phyloP scores from a whole-genome alignment of 2,888 invertebrate genomes.

The Malthinus flaveolus region DNA sequence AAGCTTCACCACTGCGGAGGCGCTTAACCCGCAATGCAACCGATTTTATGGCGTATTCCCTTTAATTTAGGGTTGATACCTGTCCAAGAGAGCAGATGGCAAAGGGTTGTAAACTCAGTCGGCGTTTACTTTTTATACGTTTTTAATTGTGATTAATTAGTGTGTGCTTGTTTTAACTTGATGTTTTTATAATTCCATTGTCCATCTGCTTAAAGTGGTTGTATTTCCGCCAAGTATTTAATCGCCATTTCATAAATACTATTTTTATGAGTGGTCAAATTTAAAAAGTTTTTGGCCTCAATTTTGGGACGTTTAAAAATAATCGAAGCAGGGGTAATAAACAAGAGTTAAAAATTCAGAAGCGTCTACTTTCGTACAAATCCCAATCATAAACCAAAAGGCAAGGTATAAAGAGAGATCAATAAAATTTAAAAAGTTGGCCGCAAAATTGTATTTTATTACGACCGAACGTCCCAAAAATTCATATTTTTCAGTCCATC shows the following conservation, averaged over 20 bases:
- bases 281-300: too few relatives aligned
- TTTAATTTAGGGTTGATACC: constrained; percentile 33
- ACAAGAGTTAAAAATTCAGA: too few relatives aligned
- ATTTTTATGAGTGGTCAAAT: too few relatives aligned
- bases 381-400: neutral
- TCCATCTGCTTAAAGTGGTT: constrained; percentile 22
- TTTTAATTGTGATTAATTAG: constrained; percentile 31
- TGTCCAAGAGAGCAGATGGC: constrained; percentile 32
- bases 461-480: neutral
- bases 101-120: constrained; percentile 38
- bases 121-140: constrained; percentile 34
- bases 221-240: constrained; percentile 15
- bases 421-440: constrained; percentile 12
- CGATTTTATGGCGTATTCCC: constrained; percentile 34
- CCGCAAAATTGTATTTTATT: constrained; percentile 8
- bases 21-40: constrained; percentile 34
- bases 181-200: constrained; percentile 26
- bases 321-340: too few relatives aligned
- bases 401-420: neutral
- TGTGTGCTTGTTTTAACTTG: constrained; percentile 24
- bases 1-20: constrained; percentile 34
- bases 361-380: too few relatives aligned
- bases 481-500: constrained; percentile 26
- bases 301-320: too few relatives aligned
- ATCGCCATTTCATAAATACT: neutral